phyloP scores from a whole-genome alignment of 2,797 vertebrate species.

The Vireo griseus region DNA sequence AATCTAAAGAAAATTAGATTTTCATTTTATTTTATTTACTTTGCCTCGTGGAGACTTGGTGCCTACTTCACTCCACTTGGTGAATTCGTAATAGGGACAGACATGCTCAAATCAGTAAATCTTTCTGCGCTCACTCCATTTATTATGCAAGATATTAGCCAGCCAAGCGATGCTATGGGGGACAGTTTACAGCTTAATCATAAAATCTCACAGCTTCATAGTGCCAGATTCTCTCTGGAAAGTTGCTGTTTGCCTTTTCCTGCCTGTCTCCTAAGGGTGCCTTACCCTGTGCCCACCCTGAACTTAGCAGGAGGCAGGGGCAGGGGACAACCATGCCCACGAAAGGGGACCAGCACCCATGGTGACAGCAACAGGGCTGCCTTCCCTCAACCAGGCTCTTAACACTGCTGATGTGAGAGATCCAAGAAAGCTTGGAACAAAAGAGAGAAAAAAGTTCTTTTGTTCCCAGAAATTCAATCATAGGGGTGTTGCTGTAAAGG shows the following conservation, averaged over 20 bases:
- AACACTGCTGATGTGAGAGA: neutral
- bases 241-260: neutral
- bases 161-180: neutral
- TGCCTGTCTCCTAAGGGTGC: neutral
- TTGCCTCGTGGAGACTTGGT: neutral
- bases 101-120: neutral
- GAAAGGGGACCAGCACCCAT: accelerated
- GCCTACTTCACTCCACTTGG: neutral
- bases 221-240: neutral
- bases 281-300: accelerated
- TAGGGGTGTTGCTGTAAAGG: neutral
- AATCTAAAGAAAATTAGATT: neutral
- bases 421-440: neutral
- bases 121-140: neutral
- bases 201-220: neutral
- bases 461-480: neutral
- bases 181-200: neutral
- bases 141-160: neutral
- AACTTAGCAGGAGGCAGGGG: neutral
- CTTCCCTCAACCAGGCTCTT: neutral
- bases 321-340: accelerated
- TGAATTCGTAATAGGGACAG: neutral
- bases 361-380: neutral
- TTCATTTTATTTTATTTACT: slow-evolving; percentile 8
- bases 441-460: neutral